Evolutionary conservation across 2,113 vertebrate species (phyloP).

Genomic region (Damaliscus lunatus): DNA sequence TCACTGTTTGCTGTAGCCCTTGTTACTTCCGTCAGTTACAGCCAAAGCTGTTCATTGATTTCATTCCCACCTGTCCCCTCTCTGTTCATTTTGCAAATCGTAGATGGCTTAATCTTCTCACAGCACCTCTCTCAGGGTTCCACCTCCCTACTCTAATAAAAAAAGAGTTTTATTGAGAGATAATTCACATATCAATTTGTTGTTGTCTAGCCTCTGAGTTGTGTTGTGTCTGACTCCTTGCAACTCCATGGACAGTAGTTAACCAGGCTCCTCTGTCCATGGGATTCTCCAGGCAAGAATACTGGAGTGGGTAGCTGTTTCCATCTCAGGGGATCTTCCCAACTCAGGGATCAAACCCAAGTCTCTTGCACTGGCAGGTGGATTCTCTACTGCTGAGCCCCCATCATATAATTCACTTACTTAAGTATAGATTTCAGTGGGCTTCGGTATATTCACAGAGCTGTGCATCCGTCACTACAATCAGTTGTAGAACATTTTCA

Average conservation of each 20-base stretch:
- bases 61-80: neutral
- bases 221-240: neutral
- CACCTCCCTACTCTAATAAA: neutral
- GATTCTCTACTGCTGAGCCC: neutral
- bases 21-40: neutral
- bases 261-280: neutral
- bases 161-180: neutral
- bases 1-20: neutral
- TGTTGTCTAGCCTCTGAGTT: neutral
- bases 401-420: neutral
- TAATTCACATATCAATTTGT: neutral
- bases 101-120: neutral
- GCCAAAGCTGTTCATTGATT: neutral
- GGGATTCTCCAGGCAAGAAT: neutral
- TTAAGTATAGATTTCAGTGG: neutral
- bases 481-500: neutral
- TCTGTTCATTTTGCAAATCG: rapidly evolving
- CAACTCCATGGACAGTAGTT: neutral
- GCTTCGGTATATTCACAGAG: neutral
- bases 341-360: neutral
- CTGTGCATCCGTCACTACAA: neutral
- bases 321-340: neutral
- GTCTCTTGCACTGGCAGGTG: neutral
- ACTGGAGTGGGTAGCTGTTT: rapidly evolving
- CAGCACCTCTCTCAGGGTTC: rapidly evolving